Percentiles rank a stretch among this genome's conserved stretches.
Evolutionary conservation across 2,888 invertebrate species (phyloP).

Genomic region (Zelleria hepariella): DNA sequence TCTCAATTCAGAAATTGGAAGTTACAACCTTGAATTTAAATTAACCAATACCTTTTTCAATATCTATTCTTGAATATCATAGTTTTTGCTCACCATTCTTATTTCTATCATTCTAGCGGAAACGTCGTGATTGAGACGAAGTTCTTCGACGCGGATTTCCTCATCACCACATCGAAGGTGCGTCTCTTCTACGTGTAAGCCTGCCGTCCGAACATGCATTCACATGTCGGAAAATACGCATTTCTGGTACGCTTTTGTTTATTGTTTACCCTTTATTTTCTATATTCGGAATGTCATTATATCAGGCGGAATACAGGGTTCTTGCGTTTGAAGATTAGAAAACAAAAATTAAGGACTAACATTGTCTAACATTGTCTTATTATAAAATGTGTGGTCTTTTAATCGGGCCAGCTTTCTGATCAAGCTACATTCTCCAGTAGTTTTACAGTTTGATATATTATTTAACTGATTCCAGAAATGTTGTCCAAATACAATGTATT

Average conservation of each 20-base stretch:
- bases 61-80: neutral
- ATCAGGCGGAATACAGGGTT: neutral
- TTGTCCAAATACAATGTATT: too few relatives aligned
- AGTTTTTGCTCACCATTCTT: neutral
- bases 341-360: too few relatives aligned
- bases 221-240: neutral
- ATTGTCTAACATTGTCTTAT: neutral
- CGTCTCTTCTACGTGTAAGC: slow-evolving; percentile 92
- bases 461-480: too few relatives aligned
- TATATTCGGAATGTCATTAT: neutral
- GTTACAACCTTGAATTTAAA: too few relatives aligned
- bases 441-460: too few relatives aligned
- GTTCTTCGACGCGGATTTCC: slow-evolving; percentile 94
- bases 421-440: too few relatives aligned
- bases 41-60: too few relatives aligned
- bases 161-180: slow-evolving; percentile 95
- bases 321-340: too few relatives aligned
- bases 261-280: neutral
- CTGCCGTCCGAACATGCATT: neutral
- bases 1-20: too few relatives aligned
- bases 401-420: too few relatives aligned
- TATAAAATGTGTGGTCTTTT: too few relatives aligned
- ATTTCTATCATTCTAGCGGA: slow-evolving; percentile 78
- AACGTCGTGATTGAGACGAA: slow-evolving; percentile 97
- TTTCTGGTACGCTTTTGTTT: neutral